These are phyloP conservation scores for Austrofundulus limnaeus DNA, from an alignment of 2,113 vertebrate species.

Conservation along the genomic window DNA sequence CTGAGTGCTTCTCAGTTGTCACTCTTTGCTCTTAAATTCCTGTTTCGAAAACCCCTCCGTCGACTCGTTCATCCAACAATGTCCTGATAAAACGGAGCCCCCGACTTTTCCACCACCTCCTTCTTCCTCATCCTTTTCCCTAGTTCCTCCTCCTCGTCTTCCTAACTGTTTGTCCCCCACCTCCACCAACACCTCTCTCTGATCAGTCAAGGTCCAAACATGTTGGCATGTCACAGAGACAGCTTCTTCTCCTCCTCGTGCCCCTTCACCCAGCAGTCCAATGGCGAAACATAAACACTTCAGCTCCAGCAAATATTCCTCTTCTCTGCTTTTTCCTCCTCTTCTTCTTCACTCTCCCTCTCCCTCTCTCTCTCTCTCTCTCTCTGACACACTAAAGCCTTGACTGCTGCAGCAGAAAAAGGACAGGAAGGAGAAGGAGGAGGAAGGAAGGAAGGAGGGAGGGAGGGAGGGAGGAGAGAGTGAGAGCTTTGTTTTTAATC, in stretches of 20 bases:
- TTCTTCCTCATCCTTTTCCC: conserved; percentile 29
- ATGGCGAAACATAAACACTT: conserved; percentile 69
- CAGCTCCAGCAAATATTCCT: conserved; percentile 65
- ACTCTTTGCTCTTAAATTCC: conserved; percentile 49
- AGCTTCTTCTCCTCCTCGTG: conserved; percentile 40
- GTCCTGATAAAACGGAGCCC: conserved; percentile 50
- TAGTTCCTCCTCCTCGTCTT: conserved; percentile 29
- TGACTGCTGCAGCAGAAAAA: conserved; percentile 62
- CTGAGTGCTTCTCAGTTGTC: conserved; percentile 44
- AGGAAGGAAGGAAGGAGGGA: too few relatives aligned
- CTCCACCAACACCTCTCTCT: conserved; percentile 42
- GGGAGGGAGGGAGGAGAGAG: conserved; percentile 50
- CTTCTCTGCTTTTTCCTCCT: conserved; percentile 54
- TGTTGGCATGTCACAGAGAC: conserved; percentile 68
- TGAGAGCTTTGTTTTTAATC: conserved; percentile 82
- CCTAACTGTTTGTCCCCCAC: conserved; percentile 29
- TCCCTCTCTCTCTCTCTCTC: conserved; percentile 45
- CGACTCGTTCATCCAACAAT: conserved; percentile 47
- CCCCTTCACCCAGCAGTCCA: conserved; percentile 61
- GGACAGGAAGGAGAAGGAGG: conserved; percentile 35
- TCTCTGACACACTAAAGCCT: conserved; percentile 63
- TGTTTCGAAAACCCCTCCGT: conserved; percentile 50
- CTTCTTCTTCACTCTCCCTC: conserved; percentile 46
- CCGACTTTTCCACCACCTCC: conserved; percentile 43
- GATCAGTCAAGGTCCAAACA: conserved; percentile 71